Conservation (phyloP, 2,888 invertebrate genomes). For the Drosophila dives region DNA sequence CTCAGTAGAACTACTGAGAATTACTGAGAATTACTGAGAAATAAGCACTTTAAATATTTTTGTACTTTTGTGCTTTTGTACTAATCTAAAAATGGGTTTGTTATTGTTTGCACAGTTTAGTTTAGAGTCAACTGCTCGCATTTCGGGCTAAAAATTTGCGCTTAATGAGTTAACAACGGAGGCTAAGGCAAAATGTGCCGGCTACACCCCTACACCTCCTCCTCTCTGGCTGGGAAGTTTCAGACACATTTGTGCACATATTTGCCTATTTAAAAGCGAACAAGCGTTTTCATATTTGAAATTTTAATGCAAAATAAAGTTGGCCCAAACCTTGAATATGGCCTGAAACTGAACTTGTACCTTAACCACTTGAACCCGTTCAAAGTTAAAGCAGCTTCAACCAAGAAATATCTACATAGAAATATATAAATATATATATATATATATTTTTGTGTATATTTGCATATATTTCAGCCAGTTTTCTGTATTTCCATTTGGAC, state of each 20-base stretch:
- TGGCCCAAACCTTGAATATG: constrained; percentile 39
- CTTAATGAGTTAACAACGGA: constrained; percentile 56
- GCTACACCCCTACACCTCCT: too few relatives aligned
- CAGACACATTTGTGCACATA: constrained; percentile 68
- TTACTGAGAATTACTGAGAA: constrained; percentile 22
- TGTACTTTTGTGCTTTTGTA: neutral
- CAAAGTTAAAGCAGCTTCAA: constrained; percentile 12
- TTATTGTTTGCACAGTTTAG: constrained; percentile 53
- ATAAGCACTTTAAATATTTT: constrained; percentile 25
- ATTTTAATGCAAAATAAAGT: constrained; percentile 47
- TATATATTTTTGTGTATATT: too few relatives aligned
- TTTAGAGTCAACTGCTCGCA: constrained; percentile 39
- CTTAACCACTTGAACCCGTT: constrained; percentile 45
- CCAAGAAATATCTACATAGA: neutral
- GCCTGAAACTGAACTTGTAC: constrained; percentile 19
- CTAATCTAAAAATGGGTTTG: constrained; percentile 56
- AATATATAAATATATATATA: neutral
- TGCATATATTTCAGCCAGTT: neutral
- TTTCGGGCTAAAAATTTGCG: constrained; percentile 42
- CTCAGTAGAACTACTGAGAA: neutral
- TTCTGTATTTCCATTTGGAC: neutral
- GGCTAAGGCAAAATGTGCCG: constrained; percentile 28
- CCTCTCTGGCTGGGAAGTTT: constrained; percentile 19
- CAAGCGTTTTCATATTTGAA: constrained; percentile 20
- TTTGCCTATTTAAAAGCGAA: constrained; percentile 64